phyloP scores from a whole-genome alignment of 2,113 vertebrate genomes.

The Enhydra lutris region DNA sequence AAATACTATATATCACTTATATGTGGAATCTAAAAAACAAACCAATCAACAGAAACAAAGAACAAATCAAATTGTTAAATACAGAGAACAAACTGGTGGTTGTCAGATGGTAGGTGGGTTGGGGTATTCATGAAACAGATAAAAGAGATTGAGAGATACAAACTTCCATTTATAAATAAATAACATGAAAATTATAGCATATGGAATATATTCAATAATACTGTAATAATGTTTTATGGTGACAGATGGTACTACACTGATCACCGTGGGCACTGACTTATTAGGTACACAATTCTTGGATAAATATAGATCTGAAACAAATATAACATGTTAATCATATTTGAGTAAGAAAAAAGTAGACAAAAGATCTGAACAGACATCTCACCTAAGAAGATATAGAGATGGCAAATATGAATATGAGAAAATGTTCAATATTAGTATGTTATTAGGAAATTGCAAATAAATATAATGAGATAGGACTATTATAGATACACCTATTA shows the following conservation, averaged over 20 bases:
- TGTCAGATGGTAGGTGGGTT: background rate
- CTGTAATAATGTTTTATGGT: background rate
- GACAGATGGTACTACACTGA: background rate
- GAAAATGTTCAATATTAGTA: background rate
- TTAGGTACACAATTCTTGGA: background rate
- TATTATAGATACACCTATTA: background rate
- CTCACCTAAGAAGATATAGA: background rate
- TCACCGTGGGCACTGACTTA: background rate
- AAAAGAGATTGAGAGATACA: background rate
- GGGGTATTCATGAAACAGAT: background rate
- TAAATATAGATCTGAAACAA: background rate
- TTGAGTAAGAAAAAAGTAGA: background rate
- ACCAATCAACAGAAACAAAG: background rate
- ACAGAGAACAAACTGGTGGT: background rate
- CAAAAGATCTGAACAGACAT: background rate
- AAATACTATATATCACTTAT: background rate
- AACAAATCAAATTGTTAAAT: background rate
- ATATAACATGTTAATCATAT: background rate
- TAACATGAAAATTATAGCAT: background rate
- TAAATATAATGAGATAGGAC: background rate
- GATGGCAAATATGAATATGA: background rate
- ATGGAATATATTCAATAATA: background rate
- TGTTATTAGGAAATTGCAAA: background rate
- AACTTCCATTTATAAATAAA: background rate
- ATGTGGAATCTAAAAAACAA: background rate